Percentiles rank a stretch among this genome's conserved stretches.
Conservation (phyloP, 2,888 invertebrate species). For the Diplazon laetatorius region DNA sequence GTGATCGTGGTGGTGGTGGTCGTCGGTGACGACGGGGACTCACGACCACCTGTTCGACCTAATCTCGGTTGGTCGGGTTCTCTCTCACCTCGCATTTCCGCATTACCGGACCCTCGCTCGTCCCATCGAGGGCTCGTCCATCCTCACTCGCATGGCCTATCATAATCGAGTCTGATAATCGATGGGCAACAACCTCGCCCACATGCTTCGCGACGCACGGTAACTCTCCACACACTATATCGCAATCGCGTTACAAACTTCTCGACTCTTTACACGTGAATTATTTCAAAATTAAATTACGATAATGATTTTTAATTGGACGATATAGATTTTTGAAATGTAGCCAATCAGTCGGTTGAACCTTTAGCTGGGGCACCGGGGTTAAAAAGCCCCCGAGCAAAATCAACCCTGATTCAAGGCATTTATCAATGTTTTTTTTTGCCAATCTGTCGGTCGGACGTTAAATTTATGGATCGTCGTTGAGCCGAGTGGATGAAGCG, state of each 20-base stretch:
- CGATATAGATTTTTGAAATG: no score
- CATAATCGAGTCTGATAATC: constrained; percentile 35
- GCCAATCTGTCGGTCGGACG: not conserved
- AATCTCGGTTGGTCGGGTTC: constrained; percentile 39
- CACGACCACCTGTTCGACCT: constrained; percentile 56
- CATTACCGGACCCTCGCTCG: constrained; percentile 27
- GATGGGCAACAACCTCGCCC: not conserved
- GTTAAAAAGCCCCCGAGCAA: no score
- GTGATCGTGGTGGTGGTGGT: not conserved
- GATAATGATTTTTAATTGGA: no score
- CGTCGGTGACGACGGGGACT: constrained; percentile 8
- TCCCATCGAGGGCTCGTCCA: not conserved
- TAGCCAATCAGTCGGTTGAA: no score
- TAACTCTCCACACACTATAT: no score
- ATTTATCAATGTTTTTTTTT: no score
- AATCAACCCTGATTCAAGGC: no score
- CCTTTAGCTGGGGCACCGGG: no score
- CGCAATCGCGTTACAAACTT: no score
- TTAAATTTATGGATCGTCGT: constrained; percentile 1
- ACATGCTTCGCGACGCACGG: not conserved
- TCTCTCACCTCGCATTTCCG: constrained; percentile 42
- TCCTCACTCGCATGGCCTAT: constrained; percentile 18
- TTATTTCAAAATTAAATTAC: no score
- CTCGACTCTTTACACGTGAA: no score
- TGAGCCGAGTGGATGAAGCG: constrained; percentile 1